Conservation (phyloP, 2,113 vertebrate species). For the Zonotrichia leucophrys region DNA sequence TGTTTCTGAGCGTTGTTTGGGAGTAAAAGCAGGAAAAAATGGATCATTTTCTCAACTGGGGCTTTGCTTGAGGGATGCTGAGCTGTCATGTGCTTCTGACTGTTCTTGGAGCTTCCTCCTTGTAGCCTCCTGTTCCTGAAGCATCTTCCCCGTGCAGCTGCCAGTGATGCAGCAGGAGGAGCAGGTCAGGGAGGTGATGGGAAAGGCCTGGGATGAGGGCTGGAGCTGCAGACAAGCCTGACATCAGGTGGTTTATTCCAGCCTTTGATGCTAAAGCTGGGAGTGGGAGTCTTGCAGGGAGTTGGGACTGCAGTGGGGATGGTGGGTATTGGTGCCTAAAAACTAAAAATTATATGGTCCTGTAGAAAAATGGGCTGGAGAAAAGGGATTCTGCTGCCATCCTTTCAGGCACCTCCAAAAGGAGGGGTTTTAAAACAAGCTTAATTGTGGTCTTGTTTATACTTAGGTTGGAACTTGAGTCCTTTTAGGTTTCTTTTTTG, state of each 20-base stretch:
- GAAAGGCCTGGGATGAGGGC: neutral
- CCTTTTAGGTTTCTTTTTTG: neutral
- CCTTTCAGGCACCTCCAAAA: neutral
- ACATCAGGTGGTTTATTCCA: neutral
- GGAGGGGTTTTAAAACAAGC: neutral
- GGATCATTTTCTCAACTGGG: neutral
- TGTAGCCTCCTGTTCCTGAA: neutral
- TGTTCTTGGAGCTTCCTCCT: fast-evolving
- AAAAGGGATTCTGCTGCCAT: neutral
- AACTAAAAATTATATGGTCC: fast-evolving
- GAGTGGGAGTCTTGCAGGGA: fast-evolving
- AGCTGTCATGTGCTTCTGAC: neutral
- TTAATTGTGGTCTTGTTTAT: neutral
- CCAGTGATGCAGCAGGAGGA: neutral
- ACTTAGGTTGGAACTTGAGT: neutral
- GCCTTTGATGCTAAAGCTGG: neutral
- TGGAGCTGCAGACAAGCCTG: neutral
- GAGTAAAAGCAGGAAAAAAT: neutral
- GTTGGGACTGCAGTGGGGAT: neutral
- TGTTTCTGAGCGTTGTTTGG: neutral
- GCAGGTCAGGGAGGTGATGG: fast-evolving
- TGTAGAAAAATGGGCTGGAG: neutral
- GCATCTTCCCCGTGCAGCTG: neutral
- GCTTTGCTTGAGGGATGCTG: neutral
- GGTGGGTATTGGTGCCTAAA: neutral